Evolutionary conservation across 2,888 invertebrate genomes (phyloP).

Genomic region (Blomia tropicalis): DNA sequence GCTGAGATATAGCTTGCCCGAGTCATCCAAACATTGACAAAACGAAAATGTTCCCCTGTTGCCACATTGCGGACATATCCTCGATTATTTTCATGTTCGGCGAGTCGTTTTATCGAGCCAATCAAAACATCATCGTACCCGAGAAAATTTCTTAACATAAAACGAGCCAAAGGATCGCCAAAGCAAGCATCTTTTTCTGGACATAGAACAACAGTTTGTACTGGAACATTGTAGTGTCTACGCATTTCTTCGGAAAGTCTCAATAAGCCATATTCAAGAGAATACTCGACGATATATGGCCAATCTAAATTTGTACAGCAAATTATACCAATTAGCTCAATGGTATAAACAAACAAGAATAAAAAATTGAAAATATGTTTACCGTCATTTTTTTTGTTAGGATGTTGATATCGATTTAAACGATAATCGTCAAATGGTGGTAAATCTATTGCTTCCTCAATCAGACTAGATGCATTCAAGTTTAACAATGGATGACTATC

Average conservation of each 20-base stretch:
- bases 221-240: conserved; percentile 72
- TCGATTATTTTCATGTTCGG: conserved; percentile 89
- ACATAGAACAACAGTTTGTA: conserved; percentile 49
- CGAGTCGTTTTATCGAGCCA: conserved; percentile 85
- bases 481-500: too few relatives aligned
- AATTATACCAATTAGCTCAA: too few relatives aligned
- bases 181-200: conserved; percentile 77
- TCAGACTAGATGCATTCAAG: too few relatives aligned
- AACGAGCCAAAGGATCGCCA: conserved; percentile 74
- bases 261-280: conserved; percentile 87
- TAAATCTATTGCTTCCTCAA: too few relatives aligned
- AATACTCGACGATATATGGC: conserved; percentile 92
- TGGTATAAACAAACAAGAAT: too few relatives aligned
- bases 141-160: conserved; percentile 75
- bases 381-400: too few relatives aligned
- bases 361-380: too few relatives aligned
- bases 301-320: too few relatives aligned
- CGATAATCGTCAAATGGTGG: too few relatives aligned
- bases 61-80: conserved; percentile 67
- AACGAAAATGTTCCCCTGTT: conserved; percentile 93
- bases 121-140: conserved; percentile 94
- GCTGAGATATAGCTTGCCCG: conserved; percentile 87
- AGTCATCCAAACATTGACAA: conserved; percentile 92
- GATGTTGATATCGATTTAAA: too few relatives aligned
- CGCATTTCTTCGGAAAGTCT: conserved; percentile 72